Conservation (phyloP, 2,888 invertebrate species). For the Sarcophaga caerulescens region DNA sequence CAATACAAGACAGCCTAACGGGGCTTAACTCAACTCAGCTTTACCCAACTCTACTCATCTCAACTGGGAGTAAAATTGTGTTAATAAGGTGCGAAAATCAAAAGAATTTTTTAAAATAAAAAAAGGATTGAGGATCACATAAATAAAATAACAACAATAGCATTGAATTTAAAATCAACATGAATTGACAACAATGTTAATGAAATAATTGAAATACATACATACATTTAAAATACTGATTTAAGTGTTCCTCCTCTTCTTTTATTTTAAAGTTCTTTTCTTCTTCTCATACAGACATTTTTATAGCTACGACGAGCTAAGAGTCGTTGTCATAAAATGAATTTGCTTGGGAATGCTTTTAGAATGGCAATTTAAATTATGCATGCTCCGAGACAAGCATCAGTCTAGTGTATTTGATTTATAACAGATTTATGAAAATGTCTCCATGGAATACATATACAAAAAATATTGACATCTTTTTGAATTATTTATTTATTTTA, state of each 20-base stretch:
- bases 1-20: too few species aligned
- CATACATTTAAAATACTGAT: background rate
- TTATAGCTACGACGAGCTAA: too few species aligned
- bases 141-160: slow-evolving; percentile 51
- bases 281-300: background rate
- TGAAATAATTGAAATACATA: slow-evolving; percentile 54
- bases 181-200: slow-evolving; percentile 55
- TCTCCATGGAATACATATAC: background rate
- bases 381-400: too few species aligned
- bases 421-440: too few species aligned
- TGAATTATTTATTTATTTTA: background rate
- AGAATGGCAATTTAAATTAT: too few species aligned
- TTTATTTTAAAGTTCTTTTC: background rate
- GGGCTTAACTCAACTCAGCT: background rate
- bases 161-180: slow-evolving; percentile 34
- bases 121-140: slow-evolving; percentile 58
- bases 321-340: background rate
- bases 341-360: background rate
- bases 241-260: background rate
- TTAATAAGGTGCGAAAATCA: slow-evolving; percentile 69
- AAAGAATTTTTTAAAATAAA: slow-evolving; percentile 42
- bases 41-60: background rate
- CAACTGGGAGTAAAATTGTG: slow-evolving; percentile 58
- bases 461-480: background rate
- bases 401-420: too few species aligned